Evolutionary conservation across 2,113 vertebrate genomes (phyloP), one percentile per base, ranked within the genome.

Genomic region (Festucalex cinctus): DNA sequence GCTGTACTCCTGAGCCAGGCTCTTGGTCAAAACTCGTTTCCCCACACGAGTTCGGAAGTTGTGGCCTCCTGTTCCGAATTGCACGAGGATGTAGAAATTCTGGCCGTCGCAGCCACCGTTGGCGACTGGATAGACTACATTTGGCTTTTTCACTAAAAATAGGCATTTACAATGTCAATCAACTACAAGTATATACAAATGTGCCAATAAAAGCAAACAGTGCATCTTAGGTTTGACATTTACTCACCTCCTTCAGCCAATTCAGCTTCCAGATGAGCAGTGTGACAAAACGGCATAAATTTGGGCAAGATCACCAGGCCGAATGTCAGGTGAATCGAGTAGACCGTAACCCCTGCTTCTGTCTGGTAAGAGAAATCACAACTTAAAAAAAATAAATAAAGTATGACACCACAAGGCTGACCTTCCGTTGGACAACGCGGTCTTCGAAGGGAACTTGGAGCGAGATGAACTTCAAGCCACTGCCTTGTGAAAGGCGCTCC

Each of bases 371-470:
- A 67, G 37, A 69, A 0, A n/a, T n/a, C n/a, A n/a, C n/a, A n/a
- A n/a, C n/a, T n/a, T n/a, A n/a, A n/a, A n/a, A n/a, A n/a, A n/a
- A n/a, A n/a, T n/a, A n/a, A n/a, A n/a, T n/a, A n/a, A n/a, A n/a
- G n/a, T n/a, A n/a, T n/a, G n/a, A n/a, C n/a, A n/a, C n/a, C n/a
- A n/a, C 1, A 19, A 37, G 37, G 6, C 59, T 12, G 41, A 94
- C 93, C 86, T 63, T 76, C 68, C 86, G 84, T 22, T 65, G 58
- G 20, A 94, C 74, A 0, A 71, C 73, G 17, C 73, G 73, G 61
- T 88, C 83, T 36, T 61, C 76, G 78, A 94, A 90, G 9, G 90
- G 68, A 10, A 93, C 85, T 76, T 91, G 57, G 1, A 94, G 63
- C 1, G 67, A 2, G 1, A 90, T 93, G 39, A 58, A 64, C 66